Base-by-base conservation (phyloP, 2,888 invertebrate genomes). In the Phyllotreta cruciferae region DNA sequence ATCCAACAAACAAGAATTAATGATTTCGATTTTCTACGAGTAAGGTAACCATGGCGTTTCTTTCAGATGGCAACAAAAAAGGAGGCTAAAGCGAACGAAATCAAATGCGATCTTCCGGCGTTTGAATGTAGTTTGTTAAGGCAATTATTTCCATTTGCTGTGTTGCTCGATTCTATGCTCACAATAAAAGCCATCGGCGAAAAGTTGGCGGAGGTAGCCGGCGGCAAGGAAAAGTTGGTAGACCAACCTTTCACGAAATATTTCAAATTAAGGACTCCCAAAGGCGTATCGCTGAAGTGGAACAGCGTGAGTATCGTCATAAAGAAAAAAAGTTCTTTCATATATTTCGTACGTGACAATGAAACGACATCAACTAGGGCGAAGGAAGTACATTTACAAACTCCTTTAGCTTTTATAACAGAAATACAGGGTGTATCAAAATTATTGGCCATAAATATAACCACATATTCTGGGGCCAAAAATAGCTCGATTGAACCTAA, bases 121-220 rank as follows among this genome's bases (percentile, higher is more conserved):
- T 88, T 93, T n/a, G 87, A 90, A 0, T 87, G 89, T 55, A 85
- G 86, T 24, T 82, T 93, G 39, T 85, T 93, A 14, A 83, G 94
- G 11, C 88, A 91, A 75, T 83, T 96, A 54, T 96, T 96, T 79
- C 96, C 96, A 0, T 96, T 96, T 77, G 93, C 91, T 8, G 85
- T 96, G 8, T 84, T 94, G 57, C 87, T 96, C 66, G 89, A 92
- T 76, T 85, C 86, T 44, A 84, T 87, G 10, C 89, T 96, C 89
- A 85, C 83, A 65, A 90, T 96, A 52, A 81, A 90, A 1, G 89
- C 89, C 68, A 90, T 89, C 13, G 96, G 96, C 0, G 90, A 89
- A 63, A 92, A 91, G 80, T 81, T 94, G 4, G 82, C 89, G 1
- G 87, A 90, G 74, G 87, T 90, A 0, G 89, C 90, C 10, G 86